Base-by-base conservation (phyloP, 2,797 vertebrate species). In the Poeciliopsis infans region DNA sequence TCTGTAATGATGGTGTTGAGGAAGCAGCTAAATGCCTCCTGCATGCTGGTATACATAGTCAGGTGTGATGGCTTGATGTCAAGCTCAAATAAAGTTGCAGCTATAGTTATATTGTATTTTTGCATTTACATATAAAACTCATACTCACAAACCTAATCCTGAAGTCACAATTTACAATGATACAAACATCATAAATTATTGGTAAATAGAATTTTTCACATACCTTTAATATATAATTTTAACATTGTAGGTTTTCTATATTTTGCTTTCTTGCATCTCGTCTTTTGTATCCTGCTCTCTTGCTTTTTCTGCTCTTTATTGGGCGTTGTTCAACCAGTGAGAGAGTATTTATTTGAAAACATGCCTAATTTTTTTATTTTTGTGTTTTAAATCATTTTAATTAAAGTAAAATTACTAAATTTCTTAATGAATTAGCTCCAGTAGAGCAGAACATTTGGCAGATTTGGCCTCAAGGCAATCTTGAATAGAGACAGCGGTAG, bases 401-500 rank as follows among this genome's bases (percentile, higher is more conserved):
- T 87, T 78, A 74, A 83, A 82, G 80, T 83, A 66, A 86, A 84
- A 84, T 72, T 76, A 80, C 80, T 74, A 71, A 84, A 72, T 72
- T 15, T 76, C 77, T 85, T 83, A 85, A 88, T 89, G 81, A 88
- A 91, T 76, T 76, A 83, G 75, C 25, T 86, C 64, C 70, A 75
- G 23, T 4, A 33, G 87, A 79, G 86, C 83, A 75, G 78, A 83
- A 90, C 84, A 59, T 6, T 23, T 75, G 57, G 76, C 41, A 80
- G 79, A 74, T 87, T 91, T 75, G 31, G 80, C 88, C 88, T 85
- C 2, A 13, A 79, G 89, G 83, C 87, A 10, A 73, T 78, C 80
- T 79, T 73, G 83, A 86, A 83, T 69, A 85, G 85, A 92, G 78
- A 85, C 86, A 77, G 88, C 77, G 45, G 79, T 84, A n/a, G 84